A percentile compares a stretch with the other conserved stretches of the same genome.
Conservation (phyloP, 2,113 vertebrate species). For the Leptocoma aspasia region DNA sequence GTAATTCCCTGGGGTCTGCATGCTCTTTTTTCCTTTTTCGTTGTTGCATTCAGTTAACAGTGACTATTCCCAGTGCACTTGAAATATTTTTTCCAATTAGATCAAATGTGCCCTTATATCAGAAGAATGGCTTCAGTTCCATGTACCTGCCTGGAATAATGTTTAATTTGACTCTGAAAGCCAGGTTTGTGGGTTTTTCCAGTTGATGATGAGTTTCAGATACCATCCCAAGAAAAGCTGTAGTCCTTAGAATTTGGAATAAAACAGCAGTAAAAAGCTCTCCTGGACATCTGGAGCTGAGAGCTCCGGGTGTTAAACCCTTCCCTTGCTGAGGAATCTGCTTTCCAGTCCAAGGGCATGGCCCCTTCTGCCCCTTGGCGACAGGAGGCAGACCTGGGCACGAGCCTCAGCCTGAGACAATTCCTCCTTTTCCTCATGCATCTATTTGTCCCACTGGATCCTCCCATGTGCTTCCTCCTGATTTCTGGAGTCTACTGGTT, state of each 20-base stretch:
- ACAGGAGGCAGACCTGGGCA: background rate
- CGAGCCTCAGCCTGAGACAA: background rate
- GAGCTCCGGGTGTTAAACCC: background rate
- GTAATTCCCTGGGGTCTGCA: slow-evolving; percentile 82
- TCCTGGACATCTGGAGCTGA: too few relatives aligned
- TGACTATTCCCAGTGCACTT: slow-evolving; percentile 78
- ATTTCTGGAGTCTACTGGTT: background rate
- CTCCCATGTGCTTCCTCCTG: background rate
- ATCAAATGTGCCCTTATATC: slow-evolving; percentile 62
- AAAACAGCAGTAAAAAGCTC: background rate
- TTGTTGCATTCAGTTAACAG: slow-evolving; percentile 81
- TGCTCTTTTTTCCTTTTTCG: slow-evolving; percentile 72
- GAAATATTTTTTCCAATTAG: slow-evolving; percentile 84
- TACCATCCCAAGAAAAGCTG: background rate
- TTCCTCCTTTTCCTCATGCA: background rate
- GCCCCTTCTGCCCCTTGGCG: background rate
- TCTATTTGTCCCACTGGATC: background rate
- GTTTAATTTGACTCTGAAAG: background rate
- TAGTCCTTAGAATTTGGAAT: background rate
- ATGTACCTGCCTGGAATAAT: slow-evolving; percentile 14
- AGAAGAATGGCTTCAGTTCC: background rate
- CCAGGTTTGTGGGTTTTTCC: background rate
- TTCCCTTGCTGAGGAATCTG: background rate
- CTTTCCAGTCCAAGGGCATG: background rate
- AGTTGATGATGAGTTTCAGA: background rate